Evolutionary conservation across 1,140 invertebrate species (phyloP), one percentile per base, ranked within the genome.

Genomic region (Bombus balteatus): DNA sequence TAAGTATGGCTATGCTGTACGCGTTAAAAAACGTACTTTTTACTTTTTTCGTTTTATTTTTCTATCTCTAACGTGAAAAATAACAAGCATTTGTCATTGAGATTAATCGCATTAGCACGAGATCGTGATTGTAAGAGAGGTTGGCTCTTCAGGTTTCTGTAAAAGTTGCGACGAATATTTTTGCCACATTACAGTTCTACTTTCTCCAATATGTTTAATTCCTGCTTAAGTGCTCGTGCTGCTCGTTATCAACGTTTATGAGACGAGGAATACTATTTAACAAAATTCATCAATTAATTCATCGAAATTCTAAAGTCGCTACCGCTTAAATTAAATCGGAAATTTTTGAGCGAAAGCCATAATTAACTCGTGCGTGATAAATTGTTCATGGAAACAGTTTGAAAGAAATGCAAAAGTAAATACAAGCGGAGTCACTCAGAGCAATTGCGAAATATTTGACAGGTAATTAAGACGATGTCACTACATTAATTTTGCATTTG

Each of bases 311-410:
- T 12, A 12, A 9, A 37, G 74, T 32, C 22, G 18, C 18, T 5
- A 8, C 1, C 34, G 18, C n/a, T 34, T 13, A 9, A 88, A 68
- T 87, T 37, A 18, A 43, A 77, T 78, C 18, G n/a, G 3, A 32
- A 41, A 22, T 68, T 13, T 78, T 78, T 37, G 18, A 65, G 43
- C 34, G 70, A n/a, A 15, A 71, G 59, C 28, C 47, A 18, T 59
- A 73, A 62, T 47, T 34, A 47, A 59, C 65, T 74, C 53, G 43
- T 47, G 43, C 37, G 57, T 53, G 74, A 83, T 65, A 47, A 88
- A 78, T 53, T 79, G 15, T 65, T 76, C 18, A 57, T 39, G 34
- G 39, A 73, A 80, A 87, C 41, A 25, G 25, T 5, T 71, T 25
- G 39, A 53, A 75, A 37, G 32, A 76, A 75, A 84, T 43, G 80